These are phyloP conservation scores for Narcine bancroftii DNA, from an alignment of 2,113 vertebrate species.

Conservation along the genomic window DNA sequence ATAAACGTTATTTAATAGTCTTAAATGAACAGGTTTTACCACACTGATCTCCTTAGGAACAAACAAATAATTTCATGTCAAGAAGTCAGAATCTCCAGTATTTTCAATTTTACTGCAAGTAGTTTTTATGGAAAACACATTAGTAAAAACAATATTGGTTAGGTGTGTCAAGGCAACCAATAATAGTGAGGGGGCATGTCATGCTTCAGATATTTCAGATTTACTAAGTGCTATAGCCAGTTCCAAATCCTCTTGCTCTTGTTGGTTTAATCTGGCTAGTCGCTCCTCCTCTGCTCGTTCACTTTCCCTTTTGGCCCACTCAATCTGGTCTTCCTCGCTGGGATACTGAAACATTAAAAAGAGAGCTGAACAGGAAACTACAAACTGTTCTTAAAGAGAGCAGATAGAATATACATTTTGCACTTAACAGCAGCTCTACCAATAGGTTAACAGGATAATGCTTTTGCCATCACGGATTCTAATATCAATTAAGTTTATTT, in stretches of 20 bases:
- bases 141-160: conserved; percentile 20
- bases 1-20: conserved; percentile 22
- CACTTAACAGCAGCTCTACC: not conserved
- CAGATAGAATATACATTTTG: not conserved
- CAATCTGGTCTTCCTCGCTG: conserved; percentile 97
- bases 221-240: conserved; percentile 98
- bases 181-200: conserved; percentile 44
- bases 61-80: conserved; percentile 24
- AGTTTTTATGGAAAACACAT: conserved; percentile 24
- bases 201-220: conserved; percentile 90
- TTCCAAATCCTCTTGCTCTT: conserved; percentile 96
- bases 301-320: conserved; percentile 97
- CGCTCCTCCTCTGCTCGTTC: conserved; percentile 92
- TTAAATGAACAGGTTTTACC: conserved; percentile 19
- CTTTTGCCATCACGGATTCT: not conserved
- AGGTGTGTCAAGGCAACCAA: conserved; percentile 9
- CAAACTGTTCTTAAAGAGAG: not conserved
- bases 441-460: not conserved
- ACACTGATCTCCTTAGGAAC: conserved; percentile 2
- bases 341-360: conserved; percentile 74
- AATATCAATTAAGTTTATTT: not conserved
- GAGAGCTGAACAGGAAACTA: conserved; percentile 39
- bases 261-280: conserved; percentile 82
- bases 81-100: conserved; percentile 22
- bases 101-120: conserved; percentile 29